These are phyloP conservation scores for Paracentrotus lividus DNA, from an alignment of 53 echinoderm and acorn worm species.

Conservation along the genomic window DNA sequence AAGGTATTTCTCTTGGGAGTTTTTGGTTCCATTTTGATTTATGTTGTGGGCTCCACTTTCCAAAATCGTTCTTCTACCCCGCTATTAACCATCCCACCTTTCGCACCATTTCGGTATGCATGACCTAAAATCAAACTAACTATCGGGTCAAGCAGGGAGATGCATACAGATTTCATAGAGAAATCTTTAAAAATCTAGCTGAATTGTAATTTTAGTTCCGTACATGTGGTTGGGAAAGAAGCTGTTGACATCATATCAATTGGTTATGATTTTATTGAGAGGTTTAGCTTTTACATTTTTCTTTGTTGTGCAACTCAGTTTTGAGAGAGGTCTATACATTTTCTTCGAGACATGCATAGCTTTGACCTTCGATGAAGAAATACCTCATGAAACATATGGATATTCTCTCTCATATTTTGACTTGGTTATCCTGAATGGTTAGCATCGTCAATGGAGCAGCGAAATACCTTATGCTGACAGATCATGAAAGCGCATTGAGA, in stretches of 20 bases:
- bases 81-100: slow-evolving; percentile 12
- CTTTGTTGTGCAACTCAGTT: neutral
- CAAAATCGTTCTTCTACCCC: neutral
- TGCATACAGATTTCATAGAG: neutral
- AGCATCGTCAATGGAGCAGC: neutral
- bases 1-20: slow-evolving; percentile 29
- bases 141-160: neutral
- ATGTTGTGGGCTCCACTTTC: slow-evolving; percentile 46
- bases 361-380: neutral
- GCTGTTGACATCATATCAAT: neutral
- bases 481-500: slow-evolving; percentile 32
- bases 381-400: neutral
- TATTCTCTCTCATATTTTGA: neutral
- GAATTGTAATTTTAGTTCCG: neutral
- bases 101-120: neutral
- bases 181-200: neutral
- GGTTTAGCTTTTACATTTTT: neutral
- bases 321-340: neutral
- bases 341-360: neutral
- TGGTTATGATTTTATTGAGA: neutral
- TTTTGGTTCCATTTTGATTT: slow-evolving; percentile 53
- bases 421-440: neutral
- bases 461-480: neutral
- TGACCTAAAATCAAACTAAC: slow-evolving; percentile 5
- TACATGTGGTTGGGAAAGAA: neutral